Evolutionary conservation across 2,888 invertebrate genomes (phyloP), one percentile per base, ranked within the genome.

Genomic region (Habrosyne pyritoides): DNA sequence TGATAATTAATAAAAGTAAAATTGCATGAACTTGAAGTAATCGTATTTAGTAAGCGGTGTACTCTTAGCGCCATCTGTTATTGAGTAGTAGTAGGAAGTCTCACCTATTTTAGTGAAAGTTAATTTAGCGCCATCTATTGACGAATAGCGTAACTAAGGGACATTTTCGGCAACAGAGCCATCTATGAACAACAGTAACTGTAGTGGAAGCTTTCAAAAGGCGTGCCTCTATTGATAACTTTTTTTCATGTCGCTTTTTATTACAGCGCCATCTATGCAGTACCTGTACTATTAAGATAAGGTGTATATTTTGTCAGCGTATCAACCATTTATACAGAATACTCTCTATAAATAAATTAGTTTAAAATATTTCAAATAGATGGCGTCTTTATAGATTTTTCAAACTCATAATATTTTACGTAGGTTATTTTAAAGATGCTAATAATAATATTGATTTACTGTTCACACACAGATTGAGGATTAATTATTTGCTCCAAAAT

Each of bases 161-260:
- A 2, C 4, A 33, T 42, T 42, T 36, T 42, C 2, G n/a, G 18
- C 0, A 18, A 42, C 42, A 42, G 18, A 42, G 42, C 18, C 18
- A 42, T 42, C 42, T 18, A 42, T 18, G 0, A 2, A 7, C 6
- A 18, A 8, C 8, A n/a, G 14, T 8, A 36, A 4, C 1, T 18
- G 18, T 2, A n/a, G 12, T 12, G 1, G 2, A 3, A 2, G 4
- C 7, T 7, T 42, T 46, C 49, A 33, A 42, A 52, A 47, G 6
- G n/a, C 36, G 12, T 47, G 56, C 47, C 55, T 59, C 66, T 65
- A 51, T 33, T 33, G 8, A 2, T 4, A 56, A 56, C 22, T 4
- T 10, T n/a, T 18, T 18, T 18, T 18, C 0, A 8, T 2, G 2
- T 18, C 42, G 6, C 7, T 1, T 36, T 10, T 28, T 33, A 4